Evolutionary conservation across 2,888 invertebrate species (phyloP), one percentile per base, ranked within the genome.

Genomic region (Seladonia tumulorum): DNA sequence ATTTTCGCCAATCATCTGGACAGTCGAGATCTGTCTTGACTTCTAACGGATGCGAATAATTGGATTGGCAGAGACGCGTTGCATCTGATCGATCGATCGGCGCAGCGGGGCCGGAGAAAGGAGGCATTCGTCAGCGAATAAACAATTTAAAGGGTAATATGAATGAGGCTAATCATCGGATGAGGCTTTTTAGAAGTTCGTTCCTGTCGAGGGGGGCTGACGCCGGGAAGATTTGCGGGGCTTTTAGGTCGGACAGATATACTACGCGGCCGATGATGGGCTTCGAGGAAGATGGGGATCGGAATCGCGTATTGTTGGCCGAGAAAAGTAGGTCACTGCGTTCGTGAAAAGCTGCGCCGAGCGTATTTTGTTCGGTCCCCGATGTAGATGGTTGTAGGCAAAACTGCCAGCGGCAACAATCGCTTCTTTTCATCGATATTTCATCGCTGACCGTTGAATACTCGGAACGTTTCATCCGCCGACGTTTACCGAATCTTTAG

Each of bases 121-220:
- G 57, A 25, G 18, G 35, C 53, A 53, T 18, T 29, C 18, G 66
- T 10, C 42, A 22, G 66, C 35, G 75, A 83, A 79, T 83, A 66
- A 75, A 72, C 45, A 42, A 49, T 14, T 60, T 25, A 22, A 60
- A 12, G 12, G 42, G 18, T 14, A 39, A 29, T 42, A 49, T 35
- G 70, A 42, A 83, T 75, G 8, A n/a, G n/a, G 83, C 71, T 79
- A 72, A 83, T 83, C 75, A 76, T 60, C 66, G 76, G 79, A 83
- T 68, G 72, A 84, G 35, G 42, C 72, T 42, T 63, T 85, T 66
- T 68, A 49, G 71, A 63, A 16, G 39, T 79, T n/a, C 53, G n/a
- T 60, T 76, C 35, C 66, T 39, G 45, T 71, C 83, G 63, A 35
- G 35, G 77, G 22, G 16, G 63, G 45, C 22, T 29, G 25, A 47